phyloP scores from a whole-genome alignment of 1,140 invertebrate genomes.

The Catajapyx aquilonaris region DNA sequence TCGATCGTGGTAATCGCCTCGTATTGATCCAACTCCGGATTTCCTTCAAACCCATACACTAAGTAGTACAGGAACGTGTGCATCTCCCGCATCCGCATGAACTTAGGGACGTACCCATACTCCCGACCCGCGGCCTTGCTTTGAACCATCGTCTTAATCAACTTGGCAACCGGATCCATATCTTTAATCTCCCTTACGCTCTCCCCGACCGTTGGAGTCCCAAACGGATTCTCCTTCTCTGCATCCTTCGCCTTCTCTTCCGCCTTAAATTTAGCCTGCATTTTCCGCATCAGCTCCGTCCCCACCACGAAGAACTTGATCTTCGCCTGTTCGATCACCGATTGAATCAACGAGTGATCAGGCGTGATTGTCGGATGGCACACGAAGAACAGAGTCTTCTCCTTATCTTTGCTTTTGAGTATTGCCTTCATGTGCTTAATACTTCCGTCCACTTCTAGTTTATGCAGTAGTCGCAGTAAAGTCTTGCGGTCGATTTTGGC shows the following conservation, averaged over 20 bases:
- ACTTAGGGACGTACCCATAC: conserved; percentile 40
- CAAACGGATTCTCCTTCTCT: conserved; percentile 3
- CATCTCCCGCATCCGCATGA: conserved; percentile 37
- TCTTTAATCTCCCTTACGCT: conserved; percentile 5
- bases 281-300: conserved; percentile 6
- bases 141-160: conserved; percentile 10
- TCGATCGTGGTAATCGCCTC: not conserved
- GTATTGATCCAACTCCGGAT: conserved; percentile 14
- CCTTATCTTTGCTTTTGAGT: conserved; percentile 23
- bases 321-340: conserved; percentile 35
- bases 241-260: conserved; percentile 1
- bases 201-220: not conserved
- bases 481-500: conserved; percentile 38
- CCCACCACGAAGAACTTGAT: conserved; percentile 28
- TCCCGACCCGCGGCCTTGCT: conserved; percentile 14
- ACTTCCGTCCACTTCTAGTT: conserved; percentile 30
- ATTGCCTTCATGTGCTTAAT: conserved; percentile 34
- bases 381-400: conserved; percentile 29
- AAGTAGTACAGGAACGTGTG: conserved; percentile 49
- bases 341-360: conserved; percentile 29
- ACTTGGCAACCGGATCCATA: not conserved
- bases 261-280: not conserved
- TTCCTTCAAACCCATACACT: conserved; percentile 31
- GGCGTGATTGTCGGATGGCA: conserved; percentile 28
- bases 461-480: conserved; percentile 29